Conservation (phyloP, 2,113 vertebrate genomes). For the Petroica traversi region DNA sequence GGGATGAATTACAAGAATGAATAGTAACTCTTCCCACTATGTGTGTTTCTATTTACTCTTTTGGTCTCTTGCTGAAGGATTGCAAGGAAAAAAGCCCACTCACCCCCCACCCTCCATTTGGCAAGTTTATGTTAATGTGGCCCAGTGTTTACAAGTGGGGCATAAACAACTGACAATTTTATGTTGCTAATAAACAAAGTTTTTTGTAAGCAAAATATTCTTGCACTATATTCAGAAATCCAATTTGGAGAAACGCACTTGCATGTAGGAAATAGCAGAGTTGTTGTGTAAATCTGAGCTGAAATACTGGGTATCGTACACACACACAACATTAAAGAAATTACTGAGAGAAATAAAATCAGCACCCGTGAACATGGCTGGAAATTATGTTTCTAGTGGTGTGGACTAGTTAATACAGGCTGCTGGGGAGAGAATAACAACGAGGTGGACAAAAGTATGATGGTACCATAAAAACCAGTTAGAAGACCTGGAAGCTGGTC, state of each 20-base stretch:
- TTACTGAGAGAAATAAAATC: conserved; percentile 52
- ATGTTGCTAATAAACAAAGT: conserved; percentile 63
- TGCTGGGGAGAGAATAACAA: conserved; percentile 10
- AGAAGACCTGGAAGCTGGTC: background rate
- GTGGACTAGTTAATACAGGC: background rate
- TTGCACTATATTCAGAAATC: conserved; percentile 62
- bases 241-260: conserved; percentile 16
- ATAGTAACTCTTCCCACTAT: background rate
- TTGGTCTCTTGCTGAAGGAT: background rate
- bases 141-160: conserved; percentile 61
- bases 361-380: background rate
- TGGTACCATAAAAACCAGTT: background rate
- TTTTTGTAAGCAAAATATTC: conserved; percentile 59
- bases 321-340: conserved; percentile 19
- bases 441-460: background rate
- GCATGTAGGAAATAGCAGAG: conserved; percentile 25
- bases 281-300: conserved; percentile 51
- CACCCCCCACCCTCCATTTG: background rate
- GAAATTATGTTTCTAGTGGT: background rate
- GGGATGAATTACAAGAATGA: background rate
- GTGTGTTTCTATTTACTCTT: conserved; percentile 33
- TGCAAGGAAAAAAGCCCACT: background rate
- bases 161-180: conserved; percentile 61
- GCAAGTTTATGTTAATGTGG: conserved; percentile 59
- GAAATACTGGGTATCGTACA: background rate